Evolutionary conservation across 2,888 invertebrate species (phyloP).

Genomic region (Chaetogeoica ovagalla): DNA sequence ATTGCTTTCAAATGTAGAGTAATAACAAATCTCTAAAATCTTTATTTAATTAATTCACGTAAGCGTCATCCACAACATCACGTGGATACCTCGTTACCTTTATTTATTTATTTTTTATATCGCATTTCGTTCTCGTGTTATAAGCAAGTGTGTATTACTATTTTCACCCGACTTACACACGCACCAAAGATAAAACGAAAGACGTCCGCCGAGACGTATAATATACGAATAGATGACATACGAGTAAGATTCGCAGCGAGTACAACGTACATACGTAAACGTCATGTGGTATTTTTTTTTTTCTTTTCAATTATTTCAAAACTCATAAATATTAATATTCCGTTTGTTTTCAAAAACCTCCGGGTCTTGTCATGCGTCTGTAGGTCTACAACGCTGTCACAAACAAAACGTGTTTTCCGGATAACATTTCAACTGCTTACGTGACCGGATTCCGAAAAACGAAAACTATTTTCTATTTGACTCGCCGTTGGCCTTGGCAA

Average conservation of each 20-base stretch:
- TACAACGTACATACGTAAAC: background rate
- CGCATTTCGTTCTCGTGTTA: too few species aligned
- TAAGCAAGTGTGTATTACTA: too few species aligned
- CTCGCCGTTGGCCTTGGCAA: background rate
- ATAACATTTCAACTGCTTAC: slow-evolving; percentile 32
- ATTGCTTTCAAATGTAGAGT: too few species aligned
- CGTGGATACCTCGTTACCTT: too few species aligned
- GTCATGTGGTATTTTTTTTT: background rate
- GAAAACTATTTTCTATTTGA: slow-evolving; percentile 23
- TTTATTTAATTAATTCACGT: too few species aligned
- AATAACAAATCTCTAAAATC: too few species aligned
- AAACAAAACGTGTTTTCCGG: slow-evolving; percentile 35
- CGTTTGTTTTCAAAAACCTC: slow-evolving; percentile 8
- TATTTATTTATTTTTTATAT: too few species aligned
- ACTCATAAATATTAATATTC: slow-evolving; percentile 38
- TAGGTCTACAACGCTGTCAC: slow-evolving; percentile 31
- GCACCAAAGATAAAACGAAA: too few species aligned
- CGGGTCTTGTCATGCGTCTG: background rate
- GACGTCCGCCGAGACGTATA: too few species aligned
- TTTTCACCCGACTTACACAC: too few species aligned
- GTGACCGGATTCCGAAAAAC: slow-evolving; percentile 40
- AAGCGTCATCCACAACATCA: too few species aligned
- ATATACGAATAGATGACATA: background rate
- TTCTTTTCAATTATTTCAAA: background rate
- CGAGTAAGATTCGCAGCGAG: background rate